A percentile compares a stretch with the other conserved stretches of the same genome.
phyloP scores from a whole-genome alignment of 2,797 vertebrate genomes.

The Mycteria americana region DNA sequence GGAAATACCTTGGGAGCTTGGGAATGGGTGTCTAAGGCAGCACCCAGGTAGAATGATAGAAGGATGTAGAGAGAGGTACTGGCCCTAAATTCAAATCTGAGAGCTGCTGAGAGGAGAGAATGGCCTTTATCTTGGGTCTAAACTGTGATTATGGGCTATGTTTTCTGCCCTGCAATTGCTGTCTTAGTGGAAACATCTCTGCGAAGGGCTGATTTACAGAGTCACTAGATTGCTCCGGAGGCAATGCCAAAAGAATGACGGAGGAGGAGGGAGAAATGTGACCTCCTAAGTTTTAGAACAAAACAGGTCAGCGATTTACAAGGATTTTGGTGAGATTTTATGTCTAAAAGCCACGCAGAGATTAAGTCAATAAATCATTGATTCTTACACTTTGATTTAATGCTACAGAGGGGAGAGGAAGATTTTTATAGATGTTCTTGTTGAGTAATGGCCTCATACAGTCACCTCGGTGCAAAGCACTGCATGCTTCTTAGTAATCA shows the following conservation, averaged over 20 bases:
- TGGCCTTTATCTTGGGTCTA: background rate
- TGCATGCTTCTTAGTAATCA: background rate
- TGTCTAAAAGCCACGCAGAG: conserved; percentile 31
- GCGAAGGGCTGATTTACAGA: conserved; percentile 37
- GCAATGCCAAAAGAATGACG: background rate
- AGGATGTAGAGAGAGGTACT: background rate
- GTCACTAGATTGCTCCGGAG: background rate
- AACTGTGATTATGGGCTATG: background rate
- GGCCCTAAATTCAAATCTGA: background rate
- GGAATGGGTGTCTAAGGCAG: background rate
- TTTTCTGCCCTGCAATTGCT: background rate
- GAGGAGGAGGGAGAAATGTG: conserved; percentile 14
- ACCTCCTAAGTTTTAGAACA: conserved; percentile 19
- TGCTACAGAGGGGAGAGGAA: conserved; percentile 16
- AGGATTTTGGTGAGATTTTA: conserved; percentile 27
- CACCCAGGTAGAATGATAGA: background rate
- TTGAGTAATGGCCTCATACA: conserved; percentile 17
- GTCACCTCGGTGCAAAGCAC: background rate
- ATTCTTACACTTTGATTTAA: conserved; percentile 46
- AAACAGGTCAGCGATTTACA: conserved; percentile 45
- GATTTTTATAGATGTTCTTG: conserved; percentile 52
- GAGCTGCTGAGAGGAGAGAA: background rate
- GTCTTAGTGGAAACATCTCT: background rate
- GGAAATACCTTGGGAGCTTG: background rate
- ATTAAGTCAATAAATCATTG: conserved; percentile 56